Evolutionary conservation across 2,113 vertebrate species (phyloP).

Genomic region (Anguilla japonica): DNA sequence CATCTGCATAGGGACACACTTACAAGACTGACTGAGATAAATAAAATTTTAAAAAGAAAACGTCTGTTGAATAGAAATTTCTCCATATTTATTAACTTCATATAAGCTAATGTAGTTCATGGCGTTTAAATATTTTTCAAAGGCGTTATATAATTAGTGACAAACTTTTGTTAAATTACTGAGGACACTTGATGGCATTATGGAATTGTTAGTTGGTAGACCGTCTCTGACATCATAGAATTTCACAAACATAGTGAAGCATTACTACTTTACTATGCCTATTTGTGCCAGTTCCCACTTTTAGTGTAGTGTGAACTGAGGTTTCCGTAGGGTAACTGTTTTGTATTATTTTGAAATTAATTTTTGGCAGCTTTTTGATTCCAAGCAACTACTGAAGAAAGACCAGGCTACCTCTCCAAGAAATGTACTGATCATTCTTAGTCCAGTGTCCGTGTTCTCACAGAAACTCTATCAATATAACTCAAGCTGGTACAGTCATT

Average conservation of each 20-base stretch:
- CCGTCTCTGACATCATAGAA: background rate
- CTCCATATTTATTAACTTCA: background rate
- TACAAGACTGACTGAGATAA: background rate
- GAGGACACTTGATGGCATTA: background rate
- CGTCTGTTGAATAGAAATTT: too few relatives aligned
- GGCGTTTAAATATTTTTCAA: too few relatives aligned
- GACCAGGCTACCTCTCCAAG: too few relatives aligned
- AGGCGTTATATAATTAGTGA: too few relatives aligned
- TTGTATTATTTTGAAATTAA: too few relatives aligned
- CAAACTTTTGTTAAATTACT: background rate
- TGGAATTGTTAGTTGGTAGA: background rate
- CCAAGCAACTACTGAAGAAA: too few relatives aligned
- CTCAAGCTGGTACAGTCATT: background rate
- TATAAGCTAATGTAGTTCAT: too few relatives aligned
- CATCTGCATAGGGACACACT: background rate
- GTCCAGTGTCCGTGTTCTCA: background rate
- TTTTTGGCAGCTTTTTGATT: too few relatives aligned
- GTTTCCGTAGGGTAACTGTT: too few relatives aligned
- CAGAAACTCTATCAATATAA: background rate
- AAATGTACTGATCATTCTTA: background rate
- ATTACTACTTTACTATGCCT: background rate
- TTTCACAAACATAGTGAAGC: background rate
- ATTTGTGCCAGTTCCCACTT: background rate
- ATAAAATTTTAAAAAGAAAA: background rate
- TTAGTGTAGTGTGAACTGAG: too few relatives aligned